Evolutionary conservation across 2,888 invertebrate genomes (phyloP), one percentile per base, ranked within the genome.

Genomic region (Nephrocerus scutellatus): DNA sequence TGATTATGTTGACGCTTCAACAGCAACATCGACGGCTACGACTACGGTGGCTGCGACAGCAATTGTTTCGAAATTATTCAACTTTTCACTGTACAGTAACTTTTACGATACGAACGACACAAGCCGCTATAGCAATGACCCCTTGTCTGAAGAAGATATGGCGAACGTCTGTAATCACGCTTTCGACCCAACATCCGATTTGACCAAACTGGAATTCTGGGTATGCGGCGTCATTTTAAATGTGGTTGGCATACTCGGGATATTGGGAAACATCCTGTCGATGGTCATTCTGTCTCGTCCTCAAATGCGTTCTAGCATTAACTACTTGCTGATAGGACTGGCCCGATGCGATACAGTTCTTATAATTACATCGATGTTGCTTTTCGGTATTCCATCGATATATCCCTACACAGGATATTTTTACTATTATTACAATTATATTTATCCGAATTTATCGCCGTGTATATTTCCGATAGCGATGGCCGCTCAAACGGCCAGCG

Each of bases 281-380:
- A 87, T 90, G 75, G 80, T 92, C 44, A 91, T 93, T 53, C 73
- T 93, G 35, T 86, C 89, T 41, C 78, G 91, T 38, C 91, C 92
- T 16, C 86, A 93, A 69, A 95, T 96, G 95, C 80, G 88, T 57
- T 91, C 91, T 42, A 92, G 93, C 60, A 90, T 95, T 61, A 95
- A 95, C 70, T 89, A 91, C 68, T 78, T 95, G 60, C 76, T 97
- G 44, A 87, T 91, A 49, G 93, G 92, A 5, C 75, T 97, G 53
- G 95, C 96, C 16, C 78, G 89, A 54, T 92, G 91, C 69, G 97
- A 97, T 73, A 90, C 89, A 9, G 78, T 87, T 48, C 77, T 96
- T 52, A 86, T 95, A 55, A 72, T 90, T 53, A 88, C 89, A 30
- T 86, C 90, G 41, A 76, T 88, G 51, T 73, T 82, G 53, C 78